phyloP scores from a whole-genome alignment of 2,888 invertebrate genomes.

The Sialis lutaria region DNA sequence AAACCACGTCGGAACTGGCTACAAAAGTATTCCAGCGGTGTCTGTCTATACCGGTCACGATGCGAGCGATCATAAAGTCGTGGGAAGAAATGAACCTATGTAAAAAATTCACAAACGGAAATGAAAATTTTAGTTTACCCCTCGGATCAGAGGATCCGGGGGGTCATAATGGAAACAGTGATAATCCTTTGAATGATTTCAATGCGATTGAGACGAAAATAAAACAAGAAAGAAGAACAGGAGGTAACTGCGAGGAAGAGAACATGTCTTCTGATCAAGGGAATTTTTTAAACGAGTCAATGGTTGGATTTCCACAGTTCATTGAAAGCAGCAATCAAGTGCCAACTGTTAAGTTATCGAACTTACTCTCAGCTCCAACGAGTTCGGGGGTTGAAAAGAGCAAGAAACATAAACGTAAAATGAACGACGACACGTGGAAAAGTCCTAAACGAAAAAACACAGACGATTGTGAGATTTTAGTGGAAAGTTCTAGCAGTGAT shows the following conservation, averaged over 20 bases:
- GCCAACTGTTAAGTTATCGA: conserved; percentile 16
- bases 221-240: conserved; percentile 12
- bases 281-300: conserved; percentile 23
- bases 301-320: conserved; percentile 25
- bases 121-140: conserved; percentile 45
- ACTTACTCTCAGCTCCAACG: conserved; percentile 10
- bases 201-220: conserved; percentile 22
- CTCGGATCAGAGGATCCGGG: conserved; percentile 51
- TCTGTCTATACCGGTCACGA: conserved; percentile 82
- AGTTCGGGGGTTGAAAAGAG: conserved; percentile 26
- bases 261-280: conserved; percentile 7
- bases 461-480: conserved; percentile 34
- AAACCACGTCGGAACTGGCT: conserved; percentile 33
- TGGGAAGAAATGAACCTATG: conserved; percentile 59
- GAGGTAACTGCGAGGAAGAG: not conserved
- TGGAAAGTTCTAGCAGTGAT: conserved; percentile 45
- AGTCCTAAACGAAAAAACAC: conserved; percentile 41
- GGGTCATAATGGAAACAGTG: conserved; percentile 26
- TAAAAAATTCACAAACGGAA: conserved; percentile 28
- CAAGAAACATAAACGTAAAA: conserved; percentile 40
- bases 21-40: conserved; percentile 67
- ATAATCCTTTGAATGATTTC: conserved; percentile 29
- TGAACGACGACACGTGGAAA: conserved; percentile 39
- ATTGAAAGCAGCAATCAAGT: conserved; percentile 20
- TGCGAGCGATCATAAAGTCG: conserved; percentile 69